A percentile compares a stretch with the other conserved stretches of the same genome.
Conservation (phyloP, 2,113 vertebrate species). For the Ellobius talpinus region DNA sequence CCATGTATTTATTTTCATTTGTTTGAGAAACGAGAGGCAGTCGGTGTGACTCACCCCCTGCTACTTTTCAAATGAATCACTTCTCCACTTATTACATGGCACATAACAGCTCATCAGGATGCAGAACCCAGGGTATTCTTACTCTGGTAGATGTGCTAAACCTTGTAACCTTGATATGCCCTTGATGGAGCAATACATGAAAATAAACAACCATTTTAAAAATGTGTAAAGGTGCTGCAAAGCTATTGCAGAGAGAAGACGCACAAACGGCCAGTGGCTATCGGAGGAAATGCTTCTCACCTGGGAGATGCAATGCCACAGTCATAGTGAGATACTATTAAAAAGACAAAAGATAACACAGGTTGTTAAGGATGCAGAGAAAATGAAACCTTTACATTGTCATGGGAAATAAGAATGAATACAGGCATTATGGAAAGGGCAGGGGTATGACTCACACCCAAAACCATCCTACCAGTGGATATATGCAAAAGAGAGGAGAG, state of each 20-base stretch:
- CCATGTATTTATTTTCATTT: background rate
- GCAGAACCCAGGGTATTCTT: background rate
- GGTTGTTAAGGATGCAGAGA: background rate
- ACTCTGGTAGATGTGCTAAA: background rate
- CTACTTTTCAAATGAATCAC: background rate
- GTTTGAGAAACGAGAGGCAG: background rate
- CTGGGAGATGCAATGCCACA: background rate
- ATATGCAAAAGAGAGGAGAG: background rate
- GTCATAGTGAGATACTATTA: background rate
- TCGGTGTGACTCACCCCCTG: background rate
- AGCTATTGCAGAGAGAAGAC: background rate
- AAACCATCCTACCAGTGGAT: background rate
- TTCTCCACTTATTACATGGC: background rate
- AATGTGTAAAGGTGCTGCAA: background rate
- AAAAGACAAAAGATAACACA: background rate
- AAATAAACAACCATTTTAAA: background rate
- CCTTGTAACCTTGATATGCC: background rate
- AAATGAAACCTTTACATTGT: background rate
- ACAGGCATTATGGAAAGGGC: background rate
- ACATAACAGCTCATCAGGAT: background rate
- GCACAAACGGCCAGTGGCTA: background rate
- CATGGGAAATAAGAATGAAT: background rate
- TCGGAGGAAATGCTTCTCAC: background rate
- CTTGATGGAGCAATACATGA: background rate
- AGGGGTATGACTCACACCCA: background rate